Conservation (phyloP, 2,888 invertebrate species). For the Oxyteleia sp. region DNA sequence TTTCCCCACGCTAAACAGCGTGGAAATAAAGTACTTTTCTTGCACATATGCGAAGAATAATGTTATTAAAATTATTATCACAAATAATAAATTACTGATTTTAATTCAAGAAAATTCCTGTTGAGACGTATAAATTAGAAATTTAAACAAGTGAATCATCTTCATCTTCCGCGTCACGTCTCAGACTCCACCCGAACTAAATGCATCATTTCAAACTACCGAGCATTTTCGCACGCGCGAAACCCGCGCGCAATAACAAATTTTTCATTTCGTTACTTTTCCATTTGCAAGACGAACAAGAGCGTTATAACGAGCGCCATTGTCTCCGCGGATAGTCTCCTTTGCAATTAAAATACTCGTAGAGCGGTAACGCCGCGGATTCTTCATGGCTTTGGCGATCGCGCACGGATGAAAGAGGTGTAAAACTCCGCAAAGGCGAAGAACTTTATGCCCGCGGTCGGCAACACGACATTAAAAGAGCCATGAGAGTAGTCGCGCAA, state of each 20-base stretch:
- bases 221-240: constrained; percentile 31
- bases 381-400: constrained; percentile 55
- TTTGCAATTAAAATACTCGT: constrained; percentile 69
- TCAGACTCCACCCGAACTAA: not conserved
- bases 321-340: constrained; percentile 59
- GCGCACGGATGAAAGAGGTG: constrained; percentile 53
- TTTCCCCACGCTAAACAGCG: too few relatives aligned
- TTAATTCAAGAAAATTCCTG: too few relatives aligned
- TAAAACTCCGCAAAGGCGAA: constrained; percentile 55
- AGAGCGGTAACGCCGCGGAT: constrained; percentile 34
- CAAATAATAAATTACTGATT: too few relatives aligned
- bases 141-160: too few relatives aligned
- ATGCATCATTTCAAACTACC: not conserved
- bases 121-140: too few relatives aligned
- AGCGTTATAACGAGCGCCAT: constrained; percentile 42
- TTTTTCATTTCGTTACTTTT: constrained; percentile 61
- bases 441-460: too few relatives aligned
- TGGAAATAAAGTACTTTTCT: too few relatives aligned
- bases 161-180: not conserved
- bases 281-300: constrained; percentile 39
- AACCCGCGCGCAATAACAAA: constrained; percentile 51
- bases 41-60: too few relatives aligned
- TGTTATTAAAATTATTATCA: too few relatives aligned
- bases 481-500: too few relatives aligned
- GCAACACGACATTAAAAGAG: too few relatives aligned